Conservation (phyloP, 2,113 vertebrate genomes). For the Halcyon malimbica region DNA sequence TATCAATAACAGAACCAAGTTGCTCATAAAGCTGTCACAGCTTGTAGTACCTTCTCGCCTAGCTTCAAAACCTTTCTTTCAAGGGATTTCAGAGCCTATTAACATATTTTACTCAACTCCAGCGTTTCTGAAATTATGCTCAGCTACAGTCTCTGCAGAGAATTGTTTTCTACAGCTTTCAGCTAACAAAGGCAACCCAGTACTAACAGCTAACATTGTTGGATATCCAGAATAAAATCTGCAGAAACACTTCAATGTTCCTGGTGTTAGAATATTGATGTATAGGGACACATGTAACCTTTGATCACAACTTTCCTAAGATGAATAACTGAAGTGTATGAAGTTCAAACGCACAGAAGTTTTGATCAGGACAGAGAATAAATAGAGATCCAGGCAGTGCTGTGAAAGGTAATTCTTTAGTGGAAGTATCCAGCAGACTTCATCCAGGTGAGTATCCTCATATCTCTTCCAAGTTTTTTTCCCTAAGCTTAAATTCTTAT, state of each 20-base stretch:
- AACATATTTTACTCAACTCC: background rate
- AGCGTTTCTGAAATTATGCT: background rate
- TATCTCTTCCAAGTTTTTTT: background rate
- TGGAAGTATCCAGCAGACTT: background rate
- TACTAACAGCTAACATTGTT: background rate
- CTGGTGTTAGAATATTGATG: background rate
- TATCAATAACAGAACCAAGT: constrained; percentile 35
- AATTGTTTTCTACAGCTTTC: background rate
- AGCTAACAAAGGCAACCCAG: background rate
- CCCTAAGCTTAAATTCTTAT: background rate
- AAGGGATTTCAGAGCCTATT: background rate
- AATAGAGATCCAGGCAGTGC: background rate
- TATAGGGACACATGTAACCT: background rate
- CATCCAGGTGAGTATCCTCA: background rate
- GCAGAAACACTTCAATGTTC: background rate
- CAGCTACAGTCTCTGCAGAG: background rate
- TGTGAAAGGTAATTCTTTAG: background rate
- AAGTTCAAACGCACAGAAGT: background rate
- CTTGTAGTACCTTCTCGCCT: background rate
- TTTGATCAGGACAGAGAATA: background rate
- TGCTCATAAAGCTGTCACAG: constrained; percentile 53
- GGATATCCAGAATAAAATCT: background rate
- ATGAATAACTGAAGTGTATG: background rate
- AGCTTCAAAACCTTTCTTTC: background rate
- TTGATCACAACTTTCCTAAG: background rate